phyloP scores from a whole-genome alignment of 2,797 vertebrate species.

The Selene dorsalis region DNA sequence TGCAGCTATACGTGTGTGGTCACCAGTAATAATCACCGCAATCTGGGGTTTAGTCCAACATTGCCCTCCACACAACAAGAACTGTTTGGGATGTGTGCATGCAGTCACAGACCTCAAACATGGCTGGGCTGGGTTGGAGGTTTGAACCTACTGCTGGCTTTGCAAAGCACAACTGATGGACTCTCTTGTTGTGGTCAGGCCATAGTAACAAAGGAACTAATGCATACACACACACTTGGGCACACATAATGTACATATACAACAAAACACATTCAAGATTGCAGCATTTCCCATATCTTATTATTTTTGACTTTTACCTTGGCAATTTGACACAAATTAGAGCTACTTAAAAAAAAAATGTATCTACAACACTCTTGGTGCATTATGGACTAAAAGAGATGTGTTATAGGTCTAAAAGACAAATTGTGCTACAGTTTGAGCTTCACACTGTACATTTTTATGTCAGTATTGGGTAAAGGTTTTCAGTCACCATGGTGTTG shows the following conservation, averaged over 20 bases:
- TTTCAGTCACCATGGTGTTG: not conserved
- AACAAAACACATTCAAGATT: not conserved
- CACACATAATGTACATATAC: not conserved
- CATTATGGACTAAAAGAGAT: not conserved
- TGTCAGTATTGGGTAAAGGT: not conserved
- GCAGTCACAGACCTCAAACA: slow-evolving; percentile 52
- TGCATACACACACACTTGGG: not conserved
- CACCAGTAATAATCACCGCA: slow-evolving; percentile 72
- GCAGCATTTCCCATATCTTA: not conserved
- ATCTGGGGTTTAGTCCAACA: slow-evolving; percentile 70
- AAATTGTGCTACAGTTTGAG: not conserved
- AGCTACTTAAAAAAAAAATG: not conserved
- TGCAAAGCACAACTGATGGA: slow-evolving; percentile 42
- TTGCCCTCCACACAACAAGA: slow-evolving; percentile 52
- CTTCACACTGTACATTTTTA: not conserved
- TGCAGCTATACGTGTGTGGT: slow-evolving; percentile 78
- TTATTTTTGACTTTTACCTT: slow-evolving; percentile 20
- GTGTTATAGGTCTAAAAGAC: not conserved
- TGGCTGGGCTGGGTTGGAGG: slow-evolving; percentile 22
- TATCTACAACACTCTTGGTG: no score
- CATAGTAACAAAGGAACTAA: slow-evolving; percentile 20
- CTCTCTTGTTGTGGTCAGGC: slow-evolving; percentile 50
- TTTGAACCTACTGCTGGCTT: slow-evolving; percentile 39
- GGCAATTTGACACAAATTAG: not conserved
- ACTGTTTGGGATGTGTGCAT: slow-evolving; percentile 48